These are phyloP conservation scores for Maniola hyperantus DNA, from an alignment of 2,888 invertebrate species.

Conservation along the genomic window DNA sequence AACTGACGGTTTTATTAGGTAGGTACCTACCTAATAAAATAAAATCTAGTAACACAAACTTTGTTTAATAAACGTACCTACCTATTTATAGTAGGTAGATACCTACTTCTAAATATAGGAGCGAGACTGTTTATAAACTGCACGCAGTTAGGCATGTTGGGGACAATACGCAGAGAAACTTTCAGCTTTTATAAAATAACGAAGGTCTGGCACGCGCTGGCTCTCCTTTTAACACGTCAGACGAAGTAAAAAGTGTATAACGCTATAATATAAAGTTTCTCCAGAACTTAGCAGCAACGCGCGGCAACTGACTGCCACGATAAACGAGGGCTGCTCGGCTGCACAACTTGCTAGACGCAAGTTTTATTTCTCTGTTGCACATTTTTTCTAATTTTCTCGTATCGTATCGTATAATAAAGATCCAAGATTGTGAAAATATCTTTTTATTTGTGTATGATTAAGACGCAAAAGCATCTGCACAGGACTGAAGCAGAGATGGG, in stretches of 20 bases:
- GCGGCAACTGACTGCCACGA: constrained; percentile 48
- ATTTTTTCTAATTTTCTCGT: constrained; percentile 41
- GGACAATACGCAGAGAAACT: too few species aligned
- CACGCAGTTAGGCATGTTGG: constrained; percentile 33
- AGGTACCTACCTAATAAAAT: too few species aligned
- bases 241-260: constrained; percentile 51
- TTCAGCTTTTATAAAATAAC: too few species aligned
- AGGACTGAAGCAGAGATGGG: too few species aligned
- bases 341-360: constrained; percentile 47
- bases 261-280: constrained; percentile 55
- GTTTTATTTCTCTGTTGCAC: constrained; percentile 43
- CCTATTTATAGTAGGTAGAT: not conserved
- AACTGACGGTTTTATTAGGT: too few species aligned
- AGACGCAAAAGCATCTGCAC: too few species aligned
- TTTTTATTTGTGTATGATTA: not conserved
- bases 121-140: constrained; percentile 34
- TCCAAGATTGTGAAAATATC: not conserved
- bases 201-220: too few species aligned
- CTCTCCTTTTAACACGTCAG: too few species aligned
- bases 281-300: constrained; percentile 70
- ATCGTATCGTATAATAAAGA: not conserved
- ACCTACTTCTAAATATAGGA: constrained; percentile 19
- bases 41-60: too few species aligned
- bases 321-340: constrained; percentile 42
- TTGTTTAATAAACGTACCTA: too few species aligned